phyloP scores from a whole-genome alignment of 2,888 invertebrate genomes.

The Platycheirus rosarum region DNA sequence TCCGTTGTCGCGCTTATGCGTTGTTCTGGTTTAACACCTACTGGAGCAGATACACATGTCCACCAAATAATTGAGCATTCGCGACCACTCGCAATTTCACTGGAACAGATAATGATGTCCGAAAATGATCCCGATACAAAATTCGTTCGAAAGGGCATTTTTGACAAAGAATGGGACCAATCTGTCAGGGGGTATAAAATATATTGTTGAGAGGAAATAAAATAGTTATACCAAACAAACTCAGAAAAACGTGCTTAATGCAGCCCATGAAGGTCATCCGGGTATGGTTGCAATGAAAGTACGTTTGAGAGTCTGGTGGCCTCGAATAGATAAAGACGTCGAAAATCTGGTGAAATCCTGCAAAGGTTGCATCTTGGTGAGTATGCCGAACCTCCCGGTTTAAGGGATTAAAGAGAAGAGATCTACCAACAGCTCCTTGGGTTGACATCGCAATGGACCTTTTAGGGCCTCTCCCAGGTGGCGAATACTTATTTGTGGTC shows the following conservation, averaged over 20 bases:
- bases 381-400: no score
- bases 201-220: slow-evolving; percentile 25
- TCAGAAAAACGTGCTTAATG: slow-evolving; percentile 21
- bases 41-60: slow-evolving; percentile 21
- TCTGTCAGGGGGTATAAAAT: slow-evolving; percentile 8
- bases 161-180: slow-evolving; percentile 20
- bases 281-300: slow-evolving; percentile 79
- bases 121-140: slow-evolving; percentile 26
- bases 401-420: no score
- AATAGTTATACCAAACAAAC: slow-evolving; percentile 24
- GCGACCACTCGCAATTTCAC: slow-evolving; percentile 25
- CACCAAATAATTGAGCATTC: slow-evolving; percentile 22
- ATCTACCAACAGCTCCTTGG: slow-evolving; percentile 17
- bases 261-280: slow-evolving; percentile 78
- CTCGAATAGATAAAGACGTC: slow-evolving; percentile 76
- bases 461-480: no score
- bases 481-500: no score
- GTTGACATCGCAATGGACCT: no score
- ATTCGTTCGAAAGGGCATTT: slow-evolving; percentile 13
- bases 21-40: slow-evolving; percentile 11
- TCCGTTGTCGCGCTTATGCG: slow-evolving; percentile 74
- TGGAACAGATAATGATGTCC: slow-evolving; percentile 25
- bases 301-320: slow-evolving; percentile 79
- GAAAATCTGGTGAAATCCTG: slow-evolving; percentile 50
- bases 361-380: slow-evolving; percentile 54